Conservation (phyloP, 2,113 vertebrate genomes). For the Lontra canadensis region DNA sequence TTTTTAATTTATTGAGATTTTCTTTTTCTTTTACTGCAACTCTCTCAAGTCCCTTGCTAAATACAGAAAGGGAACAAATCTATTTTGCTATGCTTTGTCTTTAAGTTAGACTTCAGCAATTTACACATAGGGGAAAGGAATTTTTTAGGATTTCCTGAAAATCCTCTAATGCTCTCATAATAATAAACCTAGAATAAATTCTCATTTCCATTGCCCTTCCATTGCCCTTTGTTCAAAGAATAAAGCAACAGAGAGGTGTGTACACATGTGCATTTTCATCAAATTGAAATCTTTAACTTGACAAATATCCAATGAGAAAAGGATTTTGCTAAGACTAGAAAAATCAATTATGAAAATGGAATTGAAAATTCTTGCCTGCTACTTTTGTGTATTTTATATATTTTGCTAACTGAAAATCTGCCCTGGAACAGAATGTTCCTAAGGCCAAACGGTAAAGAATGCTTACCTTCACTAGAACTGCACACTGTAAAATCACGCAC, state of each 20-base stretch:
- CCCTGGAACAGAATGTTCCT: background rate
- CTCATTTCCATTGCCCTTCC: background rate
- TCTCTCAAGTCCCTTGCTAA: background rate
- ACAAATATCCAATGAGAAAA: background rate
- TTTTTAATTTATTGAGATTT: no score
- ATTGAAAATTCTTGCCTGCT: background rate
- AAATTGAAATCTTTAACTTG: constrained; percentile 7
- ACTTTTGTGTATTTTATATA: background rate
- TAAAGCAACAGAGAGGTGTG: background rate
- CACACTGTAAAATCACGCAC: constrained; percentile 80
- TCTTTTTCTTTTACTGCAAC: background rate
- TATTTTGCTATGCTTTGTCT: background rate
- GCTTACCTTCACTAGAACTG: constrained; percentile 88
- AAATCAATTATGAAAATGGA: background rate
- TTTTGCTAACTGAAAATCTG: background rate
- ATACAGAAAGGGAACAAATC: background rate
- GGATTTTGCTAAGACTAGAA: background rate
- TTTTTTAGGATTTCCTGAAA: constrained; percentile 36
- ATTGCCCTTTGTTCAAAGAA: constrained; percentile 16
- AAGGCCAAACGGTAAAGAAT: background rate
- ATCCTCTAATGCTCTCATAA: background rate
- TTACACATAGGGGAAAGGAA: background rate
- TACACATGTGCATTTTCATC: background rate
- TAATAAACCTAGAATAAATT: background rate
- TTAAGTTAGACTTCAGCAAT: background rate